Conservation (phyloP, 2,888 invertebrate genomes). For the Entomobrya multifasciata region DNA sequence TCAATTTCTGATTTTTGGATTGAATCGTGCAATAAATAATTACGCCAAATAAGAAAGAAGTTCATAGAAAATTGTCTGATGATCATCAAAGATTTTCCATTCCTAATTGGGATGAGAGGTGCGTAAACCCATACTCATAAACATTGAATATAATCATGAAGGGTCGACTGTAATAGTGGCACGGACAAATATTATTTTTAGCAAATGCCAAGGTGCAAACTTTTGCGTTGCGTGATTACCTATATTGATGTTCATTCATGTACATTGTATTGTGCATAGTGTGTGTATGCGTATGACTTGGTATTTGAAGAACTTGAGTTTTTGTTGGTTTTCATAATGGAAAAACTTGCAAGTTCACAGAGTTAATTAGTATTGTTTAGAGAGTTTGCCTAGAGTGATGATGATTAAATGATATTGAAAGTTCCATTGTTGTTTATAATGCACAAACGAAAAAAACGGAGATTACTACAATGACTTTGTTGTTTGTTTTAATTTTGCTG, state of each 20-base stretch:
- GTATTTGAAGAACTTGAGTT: neutral
- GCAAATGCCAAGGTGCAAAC: neutral
- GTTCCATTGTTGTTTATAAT: constrained; percentile 16
- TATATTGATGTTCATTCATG: no score
- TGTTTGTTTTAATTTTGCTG: constrained; percentile 31
- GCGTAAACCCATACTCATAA: neutral
- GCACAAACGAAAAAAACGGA: neutral
- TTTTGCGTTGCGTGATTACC: neutral
- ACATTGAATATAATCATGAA: no score
- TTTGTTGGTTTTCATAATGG: neutral
- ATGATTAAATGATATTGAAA: constrained; percentile 39
- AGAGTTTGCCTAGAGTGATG: neutral
- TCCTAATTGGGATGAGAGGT: neutral
- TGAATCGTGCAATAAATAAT: neutral
- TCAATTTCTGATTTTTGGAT: constrained; percentile 7
- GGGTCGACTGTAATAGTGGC: no score
- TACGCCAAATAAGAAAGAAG: neutral
- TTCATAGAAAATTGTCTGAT: no score
- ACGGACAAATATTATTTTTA: neutral
- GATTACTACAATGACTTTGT: constrained; percentile 64
- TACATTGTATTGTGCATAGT: neutral
- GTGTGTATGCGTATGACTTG: neutral
- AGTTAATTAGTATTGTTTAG: constrained; percentile 24
- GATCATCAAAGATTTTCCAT: neutral
- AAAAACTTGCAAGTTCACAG: neutral